phyloP scores from a whole-genome alignment of 2,888 invertebrate genomes.

The Pediacus dermestoides region DNA sequence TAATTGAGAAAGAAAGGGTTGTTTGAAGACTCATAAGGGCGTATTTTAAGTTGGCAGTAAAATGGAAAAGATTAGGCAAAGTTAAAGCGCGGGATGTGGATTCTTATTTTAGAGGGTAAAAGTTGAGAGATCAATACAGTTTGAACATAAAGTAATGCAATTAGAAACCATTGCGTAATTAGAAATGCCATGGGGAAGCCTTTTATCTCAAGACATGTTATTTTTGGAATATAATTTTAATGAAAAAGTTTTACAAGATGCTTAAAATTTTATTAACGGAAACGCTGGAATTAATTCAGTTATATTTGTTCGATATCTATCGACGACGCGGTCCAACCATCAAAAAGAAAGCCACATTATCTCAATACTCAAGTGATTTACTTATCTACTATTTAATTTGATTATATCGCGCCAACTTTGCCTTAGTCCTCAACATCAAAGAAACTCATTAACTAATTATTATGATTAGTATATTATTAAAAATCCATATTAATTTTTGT shows the following conservation, averaged over 20 bases:
- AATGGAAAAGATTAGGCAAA: slow-evolving; percentile 44
- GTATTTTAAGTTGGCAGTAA: slow-evolving; percentile 39
- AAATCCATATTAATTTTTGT: too few relatives aligned
- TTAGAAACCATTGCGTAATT: slow-evolving; percentile 47
- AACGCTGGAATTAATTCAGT: slow-evolving; percentile 34
- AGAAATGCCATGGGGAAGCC: slow-evolving; percentile 43
- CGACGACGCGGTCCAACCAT: too few relatives aligned
- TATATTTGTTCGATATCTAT: slow-evolving; percentile 31
- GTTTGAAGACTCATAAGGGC: slow-evolving; percentile 30
- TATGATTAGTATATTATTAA: too few relatives aligned
- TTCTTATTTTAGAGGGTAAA: slow-evolving; percentile 43
- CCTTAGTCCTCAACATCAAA: too few relatives aligned
- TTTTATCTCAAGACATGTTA: slow-evolving; percentile 44
- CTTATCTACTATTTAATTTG: too few relatives aligned
- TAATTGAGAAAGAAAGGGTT: slow-evolving; percentile 37
- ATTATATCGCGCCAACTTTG: too few relatives aligned
- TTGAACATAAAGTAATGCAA: slow-evolving; percentile 45
- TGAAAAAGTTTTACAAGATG: slow-evolving; percentile 37
- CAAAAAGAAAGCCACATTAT: too few relatives aligned
- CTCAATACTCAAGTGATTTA: too few relatives aligned
- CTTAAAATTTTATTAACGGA: slow-evolving; percentile 35
- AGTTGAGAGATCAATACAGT: slow-evolving; percentile 45
- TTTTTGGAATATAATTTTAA: slow-evolving; percentile 41
- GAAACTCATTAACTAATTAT: too few relatives aligned
- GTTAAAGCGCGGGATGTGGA: slow-evolving; percentile 37